Base-by-base conservation (phyloP, 1,140 invertebrate species). In the Brachionus angularis region DNA sequence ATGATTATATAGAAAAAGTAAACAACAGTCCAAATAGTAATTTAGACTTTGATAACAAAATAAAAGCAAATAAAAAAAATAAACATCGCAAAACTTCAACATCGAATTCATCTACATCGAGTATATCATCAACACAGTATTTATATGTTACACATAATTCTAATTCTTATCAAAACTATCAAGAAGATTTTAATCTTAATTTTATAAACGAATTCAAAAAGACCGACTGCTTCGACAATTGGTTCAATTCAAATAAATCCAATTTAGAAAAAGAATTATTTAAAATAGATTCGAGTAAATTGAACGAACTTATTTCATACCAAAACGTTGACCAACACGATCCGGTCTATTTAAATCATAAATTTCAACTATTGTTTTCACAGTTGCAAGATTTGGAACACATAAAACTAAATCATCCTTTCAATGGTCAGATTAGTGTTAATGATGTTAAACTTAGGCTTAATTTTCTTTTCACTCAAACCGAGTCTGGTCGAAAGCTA, bases 361-460 rank as follows among this genome's bases (percentile, higher is more conserved):
- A 55, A 25, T 70, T 75, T 55, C 49, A 52, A 12, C 34, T 31
- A 34, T 61, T 44, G 21, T 42, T 31, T 70, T 5, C 16, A 50
- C 25, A 47, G 23, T 36, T 67, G 33, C 39, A 53, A 12, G 31
- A 73, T 46, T 25, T 42, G n/a, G 29, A 71, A 44, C 23, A 42
- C 50, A 33, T 44, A 52, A 64, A 64, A 77, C 78, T 70, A 72
- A 85, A 83, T 58, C 94, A 97, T 85, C 91, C 92, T 44, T 94
- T 90, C 83, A 87, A 89, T 72, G 92, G 93, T 21, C 89, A 94
- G 76, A 80, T 96, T 1, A 94, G 90, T 34, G 89, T 97, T 4
- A 86, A 89, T 50, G 95, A 98, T 83, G 92, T 97, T 87, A 93
- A 92, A 81, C 81, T 96, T 2, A 86, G 90, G 76, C 84, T 95